Conservation (phyloP, 2,888 invertebrate species). For the Drosophila imparisetae region DNA sequence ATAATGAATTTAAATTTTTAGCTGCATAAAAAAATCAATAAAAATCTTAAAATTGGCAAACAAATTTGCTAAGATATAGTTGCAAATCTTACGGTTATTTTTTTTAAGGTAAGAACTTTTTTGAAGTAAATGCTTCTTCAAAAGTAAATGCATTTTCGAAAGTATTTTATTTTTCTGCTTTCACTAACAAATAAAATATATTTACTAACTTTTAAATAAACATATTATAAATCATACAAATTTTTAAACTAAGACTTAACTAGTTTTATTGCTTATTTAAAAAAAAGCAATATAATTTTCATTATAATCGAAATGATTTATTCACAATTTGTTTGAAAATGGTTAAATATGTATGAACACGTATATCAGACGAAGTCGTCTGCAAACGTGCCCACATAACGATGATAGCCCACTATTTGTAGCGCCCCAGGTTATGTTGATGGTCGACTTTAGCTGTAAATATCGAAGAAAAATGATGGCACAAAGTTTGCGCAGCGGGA, state of each 20-base stretch:
- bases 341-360: not conserved
- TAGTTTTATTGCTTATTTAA: not conserved
- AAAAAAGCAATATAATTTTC: not conserved
- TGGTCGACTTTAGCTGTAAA: constrained; percentile 70
- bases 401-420: constrained; percentile 30
- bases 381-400: constrained; percentile 29
- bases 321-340: not conserved
- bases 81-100: accelerated
- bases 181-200: not conserved
- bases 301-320: not conserved
- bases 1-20: not conserved
- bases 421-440: constrained; percentile 64
- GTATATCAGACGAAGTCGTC: not conserved
- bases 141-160: not conserved
- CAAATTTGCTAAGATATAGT: not conserved
- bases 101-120: not conserved
- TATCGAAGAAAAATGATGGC: constrained; percentile 66
- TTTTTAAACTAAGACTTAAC: not conserved
- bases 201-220: not conserved
- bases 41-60: not conserved
- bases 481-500: constrained; percentile 51
- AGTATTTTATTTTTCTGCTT: not conserved
- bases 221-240: not conserved
- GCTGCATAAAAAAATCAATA: not conserved
- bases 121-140: not conserved